These are phyloP conservation scores for Erethizon dorsatum DNA, from an alignment of 2,797 vertebrate genomes.

Conservation along the genomic window DNA sequence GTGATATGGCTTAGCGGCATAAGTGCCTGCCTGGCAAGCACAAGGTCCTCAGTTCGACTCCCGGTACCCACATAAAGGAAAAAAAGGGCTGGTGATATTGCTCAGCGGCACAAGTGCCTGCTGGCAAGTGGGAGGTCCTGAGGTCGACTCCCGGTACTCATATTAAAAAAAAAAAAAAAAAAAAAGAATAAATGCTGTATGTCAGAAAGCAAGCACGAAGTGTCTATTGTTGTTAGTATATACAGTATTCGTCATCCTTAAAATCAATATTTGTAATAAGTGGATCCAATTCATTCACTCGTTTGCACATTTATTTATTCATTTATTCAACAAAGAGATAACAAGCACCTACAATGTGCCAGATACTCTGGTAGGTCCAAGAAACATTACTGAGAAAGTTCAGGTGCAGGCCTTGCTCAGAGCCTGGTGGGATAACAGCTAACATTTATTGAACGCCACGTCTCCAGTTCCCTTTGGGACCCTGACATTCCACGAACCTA, in stretches of 20 bases:
- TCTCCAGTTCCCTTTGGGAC: background rate
- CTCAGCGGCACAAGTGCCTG: no score
- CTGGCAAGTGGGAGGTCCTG: no score
- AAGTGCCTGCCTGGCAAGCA: no score
- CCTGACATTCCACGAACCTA: background rate
- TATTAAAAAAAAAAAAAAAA: no score
- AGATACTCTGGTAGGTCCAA: background rate
- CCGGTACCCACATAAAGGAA: no score
- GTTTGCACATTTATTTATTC: constrained; percentile 23
- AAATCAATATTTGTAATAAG: constrained; percentile 28
- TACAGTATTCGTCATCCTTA: constrained; percentile 17
- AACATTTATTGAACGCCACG: background rate
- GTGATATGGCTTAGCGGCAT: no score
- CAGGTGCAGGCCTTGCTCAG: background rate
- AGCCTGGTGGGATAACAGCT: background rate
- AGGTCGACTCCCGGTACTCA: no score
- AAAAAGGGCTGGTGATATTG: no score
- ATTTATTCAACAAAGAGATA: constrained; percentile 52
- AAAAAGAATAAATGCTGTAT: background rate
- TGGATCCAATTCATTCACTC: background rate
- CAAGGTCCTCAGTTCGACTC: no score
- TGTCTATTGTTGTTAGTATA: background rate
- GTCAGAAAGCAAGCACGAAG: background rate
- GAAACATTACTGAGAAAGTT: background rate
- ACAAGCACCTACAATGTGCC: background rate